Evolutionary conservation across 2,797 vertebrate species (phyloP), one percentile per base, ranked within the genome.

Genomic region (Gambusia yucatana): DNA sequence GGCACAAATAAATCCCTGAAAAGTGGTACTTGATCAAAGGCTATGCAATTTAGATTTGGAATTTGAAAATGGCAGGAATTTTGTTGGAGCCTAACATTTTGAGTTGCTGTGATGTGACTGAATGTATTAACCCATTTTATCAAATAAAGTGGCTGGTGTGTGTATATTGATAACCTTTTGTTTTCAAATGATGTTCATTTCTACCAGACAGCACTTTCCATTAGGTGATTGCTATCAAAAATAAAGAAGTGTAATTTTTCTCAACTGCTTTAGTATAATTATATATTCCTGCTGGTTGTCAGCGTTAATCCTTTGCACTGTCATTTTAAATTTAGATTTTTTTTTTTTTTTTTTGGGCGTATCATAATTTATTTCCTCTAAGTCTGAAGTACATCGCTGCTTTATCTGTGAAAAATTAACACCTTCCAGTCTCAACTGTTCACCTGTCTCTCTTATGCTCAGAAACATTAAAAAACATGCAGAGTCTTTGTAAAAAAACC

Each of bases 391-490:
- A 75, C 47, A 55, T n/a, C 14, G 74, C 28, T 39, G 39, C 9
- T 44, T 63, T 76, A 71, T 55, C 11, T 28, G 67, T 78, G 46
- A 77, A 86, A 81, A 50, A 77, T 30, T n/a, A 43, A 50, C 30
- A 48, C 82, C 79, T 77, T 61, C 55, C 57, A n/a, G 39, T n/a
- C 72, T 78, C 73, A 73, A 80, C 65, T 79, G 39, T 20, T 4
- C 33, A 75, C n/a, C 8, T 72, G 76, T 84, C 36, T 22, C 36
- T 22, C 36, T 47, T 73, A 47, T 46, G n/a, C 43, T 50, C 17
- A 36, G 10, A 86, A 75, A 78, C 75, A 78, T 72, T 36, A 20
- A 41, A 70, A 87, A 80, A 80, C 36, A 52, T 61, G 72, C 52
- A 20, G 3, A 79, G 72, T 77, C 59, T 47, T 55, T 55, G n/a